Percentiles rank a stretch among this genome's conserved stretches.
These are phyloP conservation scores for Tricholauxania praeusta DNA, from an alignment of 2,888 invertebrate species.

Conservation along the genomic window DNA sequence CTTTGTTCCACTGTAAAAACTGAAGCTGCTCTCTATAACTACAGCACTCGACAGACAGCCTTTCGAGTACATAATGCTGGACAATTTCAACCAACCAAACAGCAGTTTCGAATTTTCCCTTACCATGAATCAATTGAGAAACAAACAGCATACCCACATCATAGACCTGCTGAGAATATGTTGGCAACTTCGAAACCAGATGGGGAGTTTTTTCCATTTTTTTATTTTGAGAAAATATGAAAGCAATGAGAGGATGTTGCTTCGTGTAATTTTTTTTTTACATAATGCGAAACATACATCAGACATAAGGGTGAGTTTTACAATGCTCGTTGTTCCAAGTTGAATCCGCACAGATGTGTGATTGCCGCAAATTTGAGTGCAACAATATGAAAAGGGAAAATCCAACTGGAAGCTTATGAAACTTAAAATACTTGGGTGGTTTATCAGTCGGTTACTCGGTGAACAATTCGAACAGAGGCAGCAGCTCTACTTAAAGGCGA, in stretches of 20 bases:
- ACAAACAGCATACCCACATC: constrained; percentile 64
- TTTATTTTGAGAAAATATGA: constrained; percentile 42
- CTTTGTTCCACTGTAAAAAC: not conserved
- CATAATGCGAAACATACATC: constrained; percentile 36
- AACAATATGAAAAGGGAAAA: constrained; percentile 61
- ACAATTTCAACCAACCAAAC: constrained; percentile 56
- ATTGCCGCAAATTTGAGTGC: constrained; percentile 63
- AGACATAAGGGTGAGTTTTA: constrained; percentile 31
- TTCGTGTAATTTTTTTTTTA: constrained; percentile 39
- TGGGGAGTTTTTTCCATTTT: constrained; percentile 49
- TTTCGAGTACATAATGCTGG: no score
- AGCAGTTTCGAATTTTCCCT: constrained; percentile 52
- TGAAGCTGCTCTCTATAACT: not conserved
- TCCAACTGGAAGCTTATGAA: constrained; percentile 55
- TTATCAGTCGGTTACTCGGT: constrained; percentile 23
- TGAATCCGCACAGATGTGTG: constrained; percentile 66
- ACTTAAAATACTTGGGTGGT: constrained; percentile 29
- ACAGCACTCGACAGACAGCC: not conserved
- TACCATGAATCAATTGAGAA: constrained; percentile 26
- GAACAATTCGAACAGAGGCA: constrained; percentile 22
- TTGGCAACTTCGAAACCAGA: constrained; percentile 68
- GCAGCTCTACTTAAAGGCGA: constrained; percentile 66
- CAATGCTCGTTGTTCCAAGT: constrained; percentile 39
- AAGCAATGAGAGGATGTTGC: constrained; percentile 39
- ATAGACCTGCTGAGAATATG: constrained; percentile 69